Evolutionary conservation across 2,888 invertebrate species (phyloP).

Genomic region (Operophtera brumata): DNA sequence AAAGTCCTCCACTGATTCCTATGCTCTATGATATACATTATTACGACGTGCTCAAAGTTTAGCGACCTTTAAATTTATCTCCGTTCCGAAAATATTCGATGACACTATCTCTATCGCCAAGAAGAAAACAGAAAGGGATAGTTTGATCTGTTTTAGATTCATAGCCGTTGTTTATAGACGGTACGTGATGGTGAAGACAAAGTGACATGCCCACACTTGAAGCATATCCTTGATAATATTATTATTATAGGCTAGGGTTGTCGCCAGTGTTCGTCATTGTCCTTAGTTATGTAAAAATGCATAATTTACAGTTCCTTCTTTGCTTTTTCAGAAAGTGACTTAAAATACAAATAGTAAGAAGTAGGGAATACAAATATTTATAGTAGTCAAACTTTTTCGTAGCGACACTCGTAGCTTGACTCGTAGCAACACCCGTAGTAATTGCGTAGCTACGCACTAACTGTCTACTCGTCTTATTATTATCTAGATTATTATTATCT

Average conservation of each 20-base stretch:
- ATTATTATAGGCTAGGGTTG: neutral
- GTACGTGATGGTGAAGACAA: slow-evolving; percentile 26
- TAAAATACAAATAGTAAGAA: too few relatives aligned
- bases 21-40: neutral
- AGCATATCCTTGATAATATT: slow-evolving; percentile 1
- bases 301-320: too few relatives aligned
- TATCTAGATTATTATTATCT: too few relatives aligned
- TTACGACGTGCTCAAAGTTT: neutral
- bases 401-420: too few relatives aligned
- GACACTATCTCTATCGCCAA: neutral
- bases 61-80: neutral
- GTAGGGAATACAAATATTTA: too few relatives aligned
- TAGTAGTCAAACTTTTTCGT: too few relatives aligned
- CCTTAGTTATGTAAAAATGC: too few relatives aligned
- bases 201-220: slow-evolving; percentile 2
- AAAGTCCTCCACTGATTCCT: too few relatives aligned
- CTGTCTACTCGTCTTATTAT: too few relatives aligned
- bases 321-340: neutral
- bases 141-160: slow-evolving; percentile 15
- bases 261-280: neutral
- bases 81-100: slow-evolving; percentile 1
- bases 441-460: too few relatives aligned
- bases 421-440: too few relatives aligned
- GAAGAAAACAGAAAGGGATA: slow-evolving; percentile 3
- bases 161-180: slow-evolving; percentile 25